Base-by-base conservation (phyloP, 2,888 invertebrate species). In the Leucophenga maculata region DNA sequence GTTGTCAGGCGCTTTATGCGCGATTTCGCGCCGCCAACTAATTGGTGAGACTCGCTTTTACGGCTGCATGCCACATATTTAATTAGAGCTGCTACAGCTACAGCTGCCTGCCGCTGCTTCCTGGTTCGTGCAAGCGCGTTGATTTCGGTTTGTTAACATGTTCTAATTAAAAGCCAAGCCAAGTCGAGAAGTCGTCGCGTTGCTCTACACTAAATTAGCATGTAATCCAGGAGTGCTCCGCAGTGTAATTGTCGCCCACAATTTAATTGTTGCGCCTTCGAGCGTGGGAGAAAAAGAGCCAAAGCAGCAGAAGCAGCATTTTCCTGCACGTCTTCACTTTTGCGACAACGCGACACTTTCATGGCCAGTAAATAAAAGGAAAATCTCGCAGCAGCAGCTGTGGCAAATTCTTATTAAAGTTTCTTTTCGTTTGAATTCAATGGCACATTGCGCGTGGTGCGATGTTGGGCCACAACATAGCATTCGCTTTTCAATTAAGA, bases 131-230 rank as follows among this genome's bases (percentile, higher is more conserved):
- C 59, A 18, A 59, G 16, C 59, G 18, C 39, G 39, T 39, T 59
- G 59, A 59, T 59, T 59, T 59, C 39, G 59, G 59, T 59, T 59
- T 59, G 57, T 57, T 57, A 57, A 59, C 59, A 59, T 59, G 59
- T 59, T 59, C 59, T 59, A 59, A 59, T 59, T 59, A 59, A 59
- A 59, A 59, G 16, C 32, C 8, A 32, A 54, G 14, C 39, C 39
- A 39, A 39, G 39, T 39, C 8, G 39, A 11, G 9, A 11, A 39
- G 39, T 39, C 39, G 39, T 54, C 54, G 22, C 18, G 18, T 54
- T 39, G 39, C 18, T n/a, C n/a, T 31, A 11, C 16, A 59, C 18
- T 32, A 59, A 59, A 59, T 59, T 59, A 39, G 59, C 59, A 59
- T 59, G 32, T 32, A 59, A 59, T 31, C 39, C 39, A 39, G 54